These are phyloP conservation scores for Plagiodera versicolora DNA, from an alignment of 2,888 invertebrate species.

Conservation along the genomic window DNA sequence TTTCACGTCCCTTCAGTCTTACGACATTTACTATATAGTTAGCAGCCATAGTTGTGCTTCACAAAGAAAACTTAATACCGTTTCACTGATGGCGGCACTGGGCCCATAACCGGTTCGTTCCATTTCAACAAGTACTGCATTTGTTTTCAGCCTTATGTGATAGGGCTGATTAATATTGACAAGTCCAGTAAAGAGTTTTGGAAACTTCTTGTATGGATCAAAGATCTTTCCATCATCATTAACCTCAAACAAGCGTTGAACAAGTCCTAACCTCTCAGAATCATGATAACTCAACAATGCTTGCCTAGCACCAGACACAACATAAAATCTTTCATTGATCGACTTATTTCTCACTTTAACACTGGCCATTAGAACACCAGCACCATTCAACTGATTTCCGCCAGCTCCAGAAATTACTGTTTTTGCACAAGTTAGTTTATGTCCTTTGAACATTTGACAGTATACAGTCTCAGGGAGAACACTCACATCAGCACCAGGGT, in stretches of 20 bases:
- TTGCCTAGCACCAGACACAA: conserved; percentile 17
- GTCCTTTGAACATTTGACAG: conserved; percentile 1
- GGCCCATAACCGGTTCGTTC: too few relatives aligned
- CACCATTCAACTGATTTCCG: conserved; percentile 3
- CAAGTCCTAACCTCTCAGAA: conserved; percentile 16
- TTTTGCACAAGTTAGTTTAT: neutral
- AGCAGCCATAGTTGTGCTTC: too few relatives aligned
- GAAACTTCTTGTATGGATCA: conserved; percentile 9
- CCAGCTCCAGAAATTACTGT: conserved; percentile 12
- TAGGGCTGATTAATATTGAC: too few relatives aligned
- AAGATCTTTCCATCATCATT: neutral
- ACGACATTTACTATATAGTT: too few relatives aligned
- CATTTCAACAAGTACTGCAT: too few relatives aligned
- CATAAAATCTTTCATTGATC: conserved; percentile 10
- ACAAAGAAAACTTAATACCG: too few relatives aligned
- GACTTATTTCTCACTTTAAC: neutral
- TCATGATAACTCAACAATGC: conserved; percentile 11
- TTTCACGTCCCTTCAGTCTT: too few relatives aligned
- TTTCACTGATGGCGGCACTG: too few relatives aligned
- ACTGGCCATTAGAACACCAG: conserved; percentile 2
- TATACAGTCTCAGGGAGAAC: conserved; percentile 5
- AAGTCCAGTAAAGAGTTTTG: conserved; percentile 65
- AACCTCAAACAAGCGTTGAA: conserved; percentile 12
- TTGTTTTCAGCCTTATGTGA: too few relatives aligned
- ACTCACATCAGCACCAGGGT: conserved; percentile 15